Conservation (phyloP, 1,140 invertebrate genomes). For the Pemphigus obesinymphae region DNA sequence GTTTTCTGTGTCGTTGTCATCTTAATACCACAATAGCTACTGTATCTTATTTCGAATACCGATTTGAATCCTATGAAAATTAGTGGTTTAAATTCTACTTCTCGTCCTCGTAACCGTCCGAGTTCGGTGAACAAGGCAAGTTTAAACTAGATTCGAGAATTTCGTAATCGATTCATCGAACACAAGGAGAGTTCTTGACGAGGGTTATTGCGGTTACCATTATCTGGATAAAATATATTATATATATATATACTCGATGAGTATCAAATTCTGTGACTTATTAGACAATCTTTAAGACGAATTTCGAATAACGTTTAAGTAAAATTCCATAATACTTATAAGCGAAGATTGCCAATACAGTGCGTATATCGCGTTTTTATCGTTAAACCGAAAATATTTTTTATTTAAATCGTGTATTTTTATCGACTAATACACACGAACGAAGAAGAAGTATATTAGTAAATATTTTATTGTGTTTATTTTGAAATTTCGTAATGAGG, state of each 20-base stretch:
- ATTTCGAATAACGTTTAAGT: not conserved
- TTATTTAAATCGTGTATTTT: too few relatives aligned
- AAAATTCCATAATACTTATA: not conserved
- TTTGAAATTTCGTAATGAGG: too few relatives aligned
- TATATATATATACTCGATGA: not conserved
- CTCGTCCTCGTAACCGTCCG: not conserved
- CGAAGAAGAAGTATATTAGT: too few relatives aligned
- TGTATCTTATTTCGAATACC: too few relatives aligned
- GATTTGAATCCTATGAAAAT: not conserved
- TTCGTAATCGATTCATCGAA: not conserved
- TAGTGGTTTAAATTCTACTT: not conserved
- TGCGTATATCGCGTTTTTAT: too few relatives aligned
- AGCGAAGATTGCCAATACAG: too few relatives aligned
- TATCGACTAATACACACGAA: too few relatives aligned
- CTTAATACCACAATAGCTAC: too few relatives aligned
- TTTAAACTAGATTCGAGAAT: not conserved
- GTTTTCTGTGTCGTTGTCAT: too few relatives aligned
- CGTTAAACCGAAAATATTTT: too few relatives aligned
- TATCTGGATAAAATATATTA: not conserved
- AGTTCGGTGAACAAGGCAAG: not conserved
- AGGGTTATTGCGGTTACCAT: not conserved
- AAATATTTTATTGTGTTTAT: too few relatives aligned
- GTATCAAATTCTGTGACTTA: not conserved
- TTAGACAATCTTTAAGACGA: not conserved
- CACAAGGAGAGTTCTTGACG: not conserved